Conservation (phyloP, 2,113 vertebrate genomes). For the Trematomus loennbergii region DNA sequence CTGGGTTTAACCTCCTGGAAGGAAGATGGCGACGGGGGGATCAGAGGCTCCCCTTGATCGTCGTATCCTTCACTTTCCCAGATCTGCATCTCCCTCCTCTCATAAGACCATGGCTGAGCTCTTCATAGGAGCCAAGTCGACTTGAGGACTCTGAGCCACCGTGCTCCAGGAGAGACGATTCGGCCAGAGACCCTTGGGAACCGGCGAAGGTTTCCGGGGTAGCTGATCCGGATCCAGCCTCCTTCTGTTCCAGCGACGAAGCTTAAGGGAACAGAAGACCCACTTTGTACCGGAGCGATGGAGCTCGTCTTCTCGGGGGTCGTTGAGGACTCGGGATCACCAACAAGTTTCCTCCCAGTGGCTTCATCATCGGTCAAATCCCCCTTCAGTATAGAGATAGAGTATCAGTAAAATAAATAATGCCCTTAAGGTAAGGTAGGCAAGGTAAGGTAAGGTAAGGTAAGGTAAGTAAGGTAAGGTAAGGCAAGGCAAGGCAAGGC, state of each 20-base stretch:
- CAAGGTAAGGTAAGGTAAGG: no score
- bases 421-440: no score
- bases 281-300: slow-evolving; percentile 20
- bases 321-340: slow-evolving; percentile 31
- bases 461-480: no score
- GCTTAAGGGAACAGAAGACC: slow-evolving; percentile 21
- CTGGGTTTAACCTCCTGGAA: slow-evolving; percentile 69
- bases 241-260: slow-evolving; percentile 42
- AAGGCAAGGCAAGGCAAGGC: no score
- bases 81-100: slow-evolving; percentile 46
- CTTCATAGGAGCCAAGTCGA: slow-evolving; percentile 70
- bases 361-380: slow-evolving; percentile 76
- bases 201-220: slow-evolving; percentile 45
- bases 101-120: slow-evolving; percentile 52
- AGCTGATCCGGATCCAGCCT: slow-evolving; percentile 35
- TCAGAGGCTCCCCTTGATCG: slow-evolving; percentile 58
- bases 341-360: slow-evolving; percentile 36
- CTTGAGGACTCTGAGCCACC: slow-evolving; percentile 78
- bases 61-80: slow-evolving; percentile 58
- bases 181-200: slow-evolving; percentile 77
- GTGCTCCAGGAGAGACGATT: slow-evolving; percentile 68
- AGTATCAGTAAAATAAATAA: no score
- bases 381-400: slow-evolving; percentile 49
- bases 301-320: slow-evolving; percentile 61
- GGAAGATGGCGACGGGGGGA: slow-evolving; percentile 46